Evolutionary conservation across 2,888 invertebrate genomes (phyloP), one percentile per base, ranked within the genome.

Genomic region (Andrena bucephala): DNA sequence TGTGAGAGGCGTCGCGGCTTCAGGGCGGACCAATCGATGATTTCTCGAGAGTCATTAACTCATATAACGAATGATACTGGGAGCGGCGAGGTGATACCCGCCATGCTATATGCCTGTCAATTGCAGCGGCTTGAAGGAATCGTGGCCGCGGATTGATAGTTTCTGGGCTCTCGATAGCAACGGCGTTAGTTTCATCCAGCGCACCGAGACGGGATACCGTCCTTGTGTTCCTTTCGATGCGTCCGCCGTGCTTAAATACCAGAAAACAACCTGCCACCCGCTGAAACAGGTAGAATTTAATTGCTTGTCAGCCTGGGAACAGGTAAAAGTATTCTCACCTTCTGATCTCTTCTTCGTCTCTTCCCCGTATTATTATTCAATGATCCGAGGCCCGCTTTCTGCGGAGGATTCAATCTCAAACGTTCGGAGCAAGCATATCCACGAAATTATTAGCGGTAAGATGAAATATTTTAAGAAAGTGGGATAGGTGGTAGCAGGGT

Each of bases 21-120:
- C 87, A 78, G 68, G 81, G 85, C 85, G 87, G 84, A 90, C 92
- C 92, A 92, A 92, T 92, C 90, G 89, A 92, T 92, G 90, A 92
- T 92, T 90, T 89, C 89, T 89, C 88, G 86, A 88, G 87, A 86
- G 90, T 87, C 89, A 90, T 89, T 87, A 88, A 88, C 78, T 88
- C 87, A 79, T 77, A 78, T 85, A 87, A 86, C 84, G 88, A 88
- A 88, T 83, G 86, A 87, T 88, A 70, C 82, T 79, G 81, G 69
- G 85, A 80, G 74, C 84, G 60, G 71, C 77, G 57, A 10, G 59
- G 60, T 52, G 65, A 72, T 66, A 87, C 16, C 67, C 85, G 83
- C 88, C 86, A 77, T 83, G 52, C 83, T 83, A 76, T 50, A 42
- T 33, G 59, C 63, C 72, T 60, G 54, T 66, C 74, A 67, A 31